A percentile compares a stretch with the other conserved stretches of the same genome.
Evolutionary conservation across 2,113 vertebrate genomes (phyloP).

Genomic region (Callorhinus ursinus): DNA sequence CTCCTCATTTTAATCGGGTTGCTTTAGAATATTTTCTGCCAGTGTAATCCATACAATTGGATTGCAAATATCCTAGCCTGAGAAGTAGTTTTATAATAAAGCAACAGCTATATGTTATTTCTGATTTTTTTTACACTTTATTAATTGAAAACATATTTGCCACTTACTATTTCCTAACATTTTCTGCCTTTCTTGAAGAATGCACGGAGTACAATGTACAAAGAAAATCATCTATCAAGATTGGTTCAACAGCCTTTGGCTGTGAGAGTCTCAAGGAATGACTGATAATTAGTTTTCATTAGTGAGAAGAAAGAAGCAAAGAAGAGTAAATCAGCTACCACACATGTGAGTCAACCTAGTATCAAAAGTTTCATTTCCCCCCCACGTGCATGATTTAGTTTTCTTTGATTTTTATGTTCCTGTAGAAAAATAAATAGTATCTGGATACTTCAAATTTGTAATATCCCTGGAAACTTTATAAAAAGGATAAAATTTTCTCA

Average conservation of each 20-base stretch:
- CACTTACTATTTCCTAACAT: slow-evolving; percentile 41
- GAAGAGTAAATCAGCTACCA: neutral
- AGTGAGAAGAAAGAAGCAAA: slow-evolving; percentile 29
- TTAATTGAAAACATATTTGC: slow-evolving; percentile 17
- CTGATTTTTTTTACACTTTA: slow-evolving; percentile 15
- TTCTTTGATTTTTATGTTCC: neutral
- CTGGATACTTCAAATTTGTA: neutral
- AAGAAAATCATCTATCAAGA: slow-evolving; percentile 22
- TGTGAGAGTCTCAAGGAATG: neutral
- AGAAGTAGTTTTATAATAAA: neutral
- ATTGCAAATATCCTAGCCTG: neutral
- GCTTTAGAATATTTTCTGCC: neutral
- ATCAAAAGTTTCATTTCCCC: neutral
- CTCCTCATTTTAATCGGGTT: neutral
- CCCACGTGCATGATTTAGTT: neutral
- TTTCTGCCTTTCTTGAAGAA: slow-evolving; percentile 40
- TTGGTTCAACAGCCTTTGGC: neutral
- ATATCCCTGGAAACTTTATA: neutral
- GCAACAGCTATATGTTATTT: neutral
- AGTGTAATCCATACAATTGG: neutral
- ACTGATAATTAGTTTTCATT: slow-evolving; percentile 46
- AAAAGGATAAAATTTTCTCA: neutral
- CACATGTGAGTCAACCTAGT: neutral
- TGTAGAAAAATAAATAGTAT: neutral
- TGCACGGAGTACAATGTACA: neutral